Percentiles rank a stretch among this genome's conserved stretches.
These are phyloP conservation scores for Aegypius monachus DNA, from an alignment of 2,113 vertebrate genomes.

Conservation along the genomic window DNA sequence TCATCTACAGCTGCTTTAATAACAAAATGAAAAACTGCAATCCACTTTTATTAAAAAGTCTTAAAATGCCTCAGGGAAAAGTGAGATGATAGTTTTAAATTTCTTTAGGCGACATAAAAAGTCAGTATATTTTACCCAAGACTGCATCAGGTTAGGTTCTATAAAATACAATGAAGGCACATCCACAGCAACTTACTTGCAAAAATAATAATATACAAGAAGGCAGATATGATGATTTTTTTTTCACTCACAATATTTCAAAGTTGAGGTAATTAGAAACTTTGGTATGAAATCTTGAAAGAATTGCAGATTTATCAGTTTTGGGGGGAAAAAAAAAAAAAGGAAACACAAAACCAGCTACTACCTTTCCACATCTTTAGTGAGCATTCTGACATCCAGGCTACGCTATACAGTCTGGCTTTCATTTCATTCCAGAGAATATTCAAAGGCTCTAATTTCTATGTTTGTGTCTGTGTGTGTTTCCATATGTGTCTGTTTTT, in stretches of 20 bases:
- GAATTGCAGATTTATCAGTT: background rate
- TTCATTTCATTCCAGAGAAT: background rate
- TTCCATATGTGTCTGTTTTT: background rate
- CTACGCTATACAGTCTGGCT: background rate
- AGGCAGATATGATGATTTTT: background rate
- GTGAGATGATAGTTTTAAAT: constrained; percentile 46
- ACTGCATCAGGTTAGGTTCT: background rate
- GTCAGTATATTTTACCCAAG: background rate
- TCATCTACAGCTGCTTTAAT: constrained; percentile 50
- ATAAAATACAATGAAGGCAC: background rate
- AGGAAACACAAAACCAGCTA: background rate
- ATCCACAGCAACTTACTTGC: background rate
- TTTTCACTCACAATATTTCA: background rate
- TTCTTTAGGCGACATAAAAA: constrained; percentile 32
- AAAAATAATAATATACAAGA: background rate
- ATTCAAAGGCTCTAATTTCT: background rate
- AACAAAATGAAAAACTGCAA: constrained; percentile 63
- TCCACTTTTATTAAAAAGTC: constrained; percentile 55
- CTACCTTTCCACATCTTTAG: background rate
- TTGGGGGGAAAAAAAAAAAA: fast-evolving
- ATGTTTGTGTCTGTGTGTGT: background rate
- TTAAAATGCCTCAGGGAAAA: constrained; percentile 58
- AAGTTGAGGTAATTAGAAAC: background rate
- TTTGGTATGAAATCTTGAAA: background rate
- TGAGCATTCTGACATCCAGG: background rate